phyloP scores from a whole-genome alignment of 1,140 invertebrate genomes.

The Gerris buenoi region DNA sequence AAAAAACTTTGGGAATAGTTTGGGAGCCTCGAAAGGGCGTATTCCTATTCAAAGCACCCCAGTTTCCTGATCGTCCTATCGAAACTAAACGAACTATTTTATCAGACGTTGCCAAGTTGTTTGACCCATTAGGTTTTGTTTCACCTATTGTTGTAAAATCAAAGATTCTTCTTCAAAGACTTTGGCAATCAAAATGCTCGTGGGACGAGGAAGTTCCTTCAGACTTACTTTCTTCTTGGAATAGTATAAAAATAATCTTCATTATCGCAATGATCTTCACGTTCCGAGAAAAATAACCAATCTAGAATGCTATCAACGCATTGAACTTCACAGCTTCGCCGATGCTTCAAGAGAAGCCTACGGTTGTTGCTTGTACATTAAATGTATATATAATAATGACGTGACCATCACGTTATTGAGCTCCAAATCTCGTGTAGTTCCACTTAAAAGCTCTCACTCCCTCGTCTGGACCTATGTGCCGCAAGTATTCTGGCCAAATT shows the following conservation, averaged over 20 bases:
- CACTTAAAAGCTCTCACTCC: too few species aligned
- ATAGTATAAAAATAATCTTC: not conserved
- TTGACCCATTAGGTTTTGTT: conserved; percentile 6
- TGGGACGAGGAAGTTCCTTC: not conserved
- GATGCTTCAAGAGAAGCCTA: not conserved
- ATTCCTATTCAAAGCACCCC: not conserved
- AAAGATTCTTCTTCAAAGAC: not conserved
- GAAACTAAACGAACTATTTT: conserved; percentile 21
- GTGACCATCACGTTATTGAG: too few species aligned
- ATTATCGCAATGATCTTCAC: not conserved
- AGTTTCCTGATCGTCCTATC: not conserved
- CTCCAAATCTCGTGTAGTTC: too few species aligned
- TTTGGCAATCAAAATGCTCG: not conserved
- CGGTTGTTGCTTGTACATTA: not conserved
- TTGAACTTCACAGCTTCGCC: not conserved
- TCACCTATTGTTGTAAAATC: not conserved
- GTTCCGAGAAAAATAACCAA: not conserved
- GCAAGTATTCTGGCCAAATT: too few species aligned
- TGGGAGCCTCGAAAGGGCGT: not conserved
- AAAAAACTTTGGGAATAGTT: conserved; percentile 6
- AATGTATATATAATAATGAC: too few species aligned
- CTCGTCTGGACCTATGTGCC: too few species aligned
- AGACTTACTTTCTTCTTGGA: not conserved
- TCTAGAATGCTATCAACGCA: not conserved
- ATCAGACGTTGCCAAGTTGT: conserved; percentile 21